Conservation (phyloP, 2,113 vertebrate genomes). For the Geococcyx californianus region DNA sequence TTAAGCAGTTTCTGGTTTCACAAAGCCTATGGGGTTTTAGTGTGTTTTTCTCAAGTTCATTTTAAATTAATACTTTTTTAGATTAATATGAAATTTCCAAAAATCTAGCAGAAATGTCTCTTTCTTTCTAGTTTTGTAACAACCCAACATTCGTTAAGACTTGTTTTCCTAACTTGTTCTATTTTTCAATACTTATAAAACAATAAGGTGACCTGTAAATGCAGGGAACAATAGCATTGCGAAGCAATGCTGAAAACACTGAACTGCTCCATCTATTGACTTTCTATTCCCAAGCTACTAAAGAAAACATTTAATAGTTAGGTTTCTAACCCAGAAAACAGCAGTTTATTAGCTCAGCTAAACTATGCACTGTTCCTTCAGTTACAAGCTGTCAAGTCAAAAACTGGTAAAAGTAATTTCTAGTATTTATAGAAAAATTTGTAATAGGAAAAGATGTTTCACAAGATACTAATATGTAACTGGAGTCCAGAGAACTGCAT, state of each 20-base stretch:
- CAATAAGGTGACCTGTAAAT: not conserved
- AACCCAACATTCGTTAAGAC: not conserved
- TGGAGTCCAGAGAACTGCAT: not conserved
- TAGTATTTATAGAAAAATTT: constrained; percentile 9
- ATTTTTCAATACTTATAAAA: not conserved
- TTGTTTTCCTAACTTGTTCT: not conserved
- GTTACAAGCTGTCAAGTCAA: not conserved
- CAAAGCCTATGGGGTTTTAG: not conserved
- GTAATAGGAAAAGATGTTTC: not conserved
- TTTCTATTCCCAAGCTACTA: not conserved
- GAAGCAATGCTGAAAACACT: not conserved
- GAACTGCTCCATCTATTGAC: not conserved
- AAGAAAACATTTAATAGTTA: not conserved
- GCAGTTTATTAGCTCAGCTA: not conserved
- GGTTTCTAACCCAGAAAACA: constrained; percentile 8
- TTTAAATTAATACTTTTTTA: not conserved
- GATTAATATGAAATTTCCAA: not conserved
- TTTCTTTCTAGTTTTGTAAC: not conserved
- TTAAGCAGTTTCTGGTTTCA: not conserved
- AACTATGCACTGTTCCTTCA: not conserved
- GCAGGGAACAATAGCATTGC: not conserved
- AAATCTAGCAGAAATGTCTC: not conserved
- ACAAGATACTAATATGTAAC: not conserved
- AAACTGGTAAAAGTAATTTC: not conserved
- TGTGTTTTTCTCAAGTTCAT: not conserved